Conservation (phyloP, 2,888 invertebrate species). For the Ornithoptera priamus region DNA sequence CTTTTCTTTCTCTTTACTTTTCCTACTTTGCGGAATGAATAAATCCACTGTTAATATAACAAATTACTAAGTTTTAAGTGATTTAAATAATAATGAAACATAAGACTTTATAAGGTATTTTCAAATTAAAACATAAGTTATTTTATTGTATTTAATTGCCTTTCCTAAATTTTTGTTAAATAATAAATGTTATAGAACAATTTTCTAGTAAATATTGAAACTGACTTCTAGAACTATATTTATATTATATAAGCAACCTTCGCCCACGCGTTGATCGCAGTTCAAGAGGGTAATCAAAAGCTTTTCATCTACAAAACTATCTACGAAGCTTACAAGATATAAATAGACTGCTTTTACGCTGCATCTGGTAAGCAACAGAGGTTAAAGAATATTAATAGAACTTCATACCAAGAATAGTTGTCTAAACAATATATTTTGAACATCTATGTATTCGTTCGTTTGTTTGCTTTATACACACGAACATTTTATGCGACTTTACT, state of each 20-base stretch:
- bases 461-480: no score
- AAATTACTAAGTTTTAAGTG: no score
- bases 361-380: neutral
- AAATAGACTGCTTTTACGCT: neutral
- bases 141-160: no score
- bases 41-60: neutral
- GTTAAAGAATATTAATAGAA: slow-evolving; percentile 2
- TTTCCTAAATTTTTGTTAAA: neutral
- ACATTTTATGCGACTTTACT: no score
- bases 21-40: neutral
- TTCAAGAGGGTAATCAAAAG: neutral
- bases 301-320: neutral
- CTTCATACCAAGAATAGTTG: no score
- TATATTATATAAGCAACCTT: neutral
- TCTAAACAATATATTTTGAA: neutral
- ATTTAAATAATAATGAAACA: neutral
- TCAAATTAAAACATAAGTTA: no score
- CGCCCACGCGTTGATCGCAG: neutral
- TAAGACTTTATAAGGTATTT: neutral
- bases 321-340: neutral
- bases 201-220: neutral
- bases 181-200: neutral
- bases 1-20: no score
- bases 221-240: neutral
- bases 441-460: neutral